Percentiles rank a stretch among this genome's conserved stretches.
Conservation (phyloP, 53 echinoderm and acorn worm genomes). For the Pentamera pediparva region DNA sequence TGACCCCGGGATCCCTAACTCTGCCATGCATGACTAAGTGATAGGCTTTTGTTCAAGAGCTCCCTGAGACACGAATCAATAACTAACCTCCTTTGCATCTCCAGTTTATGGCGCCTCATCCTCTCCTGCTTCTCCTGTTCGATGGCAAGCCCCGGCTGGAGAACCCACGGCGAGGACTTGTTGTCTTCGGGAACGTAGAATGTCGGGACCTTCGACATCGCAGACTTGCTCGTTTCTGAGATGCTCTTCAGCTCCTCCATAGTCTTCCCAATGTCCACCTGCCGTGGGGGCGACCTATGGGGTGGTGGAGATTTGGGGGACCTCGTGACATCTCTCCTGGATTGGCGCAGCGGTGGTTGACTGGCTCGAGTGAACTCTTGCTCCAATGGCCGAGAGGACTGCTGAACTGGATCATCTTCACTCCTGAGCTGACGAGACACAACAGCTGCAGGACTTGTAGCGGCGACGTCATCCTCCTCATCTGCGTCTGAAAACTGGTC, state of each 20-base stretch:
- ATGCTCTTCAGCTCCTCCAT: slow-evolving; percentile 87
- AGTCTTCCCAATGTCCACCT: slow-evolving; percentile 68
- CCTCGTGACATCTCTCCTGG: not conserved
- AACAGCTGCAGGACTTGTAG: not conserved
- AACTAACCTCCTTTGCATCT: slow-evolving; percentile 74
- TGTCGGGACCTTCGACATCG: slow-evolving; percentile 79
- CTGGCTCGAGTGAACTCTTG: too few species aligned
- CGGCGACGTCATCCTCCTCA: slow-evolving; percentile 54
- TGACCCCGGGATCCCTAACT: too few species aligned
- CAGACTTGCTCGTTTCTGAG: slow-evolving; percentile 59
- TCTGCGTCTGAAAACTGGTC: slow-evolving; percentile 98
- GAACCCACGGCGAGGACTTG: slow-evolving; percentile 69
- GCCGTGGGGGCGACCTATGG: slow-evolving; percentile 38
- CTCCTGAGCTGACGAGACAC: not conserved
- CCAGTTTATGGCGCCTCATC: slow-evolving; percentile 64
- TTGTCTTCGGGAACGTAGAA: slow-evolving; percentile 68
- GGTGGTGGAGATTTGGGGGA: not conserved
- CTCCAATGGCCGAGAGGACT: not conserved
- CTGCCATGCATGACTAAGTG: too few species aligned
- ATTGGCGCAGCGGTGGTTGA: not conserved
- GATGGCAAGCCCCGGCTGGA: slow-evolving; percentile 80
- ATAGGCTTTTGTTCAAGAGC: too few species aligned
- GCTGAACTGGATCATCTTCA: not conserved
- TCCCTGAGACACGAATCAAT: too few species aligned
- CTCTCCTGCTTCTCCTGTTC: slow-evolving; percentile 78